Evolutionary conservation across 2,888 invertebrate genomes (phyloP).

Genomic region (Mythimna lalbum): DNA sequence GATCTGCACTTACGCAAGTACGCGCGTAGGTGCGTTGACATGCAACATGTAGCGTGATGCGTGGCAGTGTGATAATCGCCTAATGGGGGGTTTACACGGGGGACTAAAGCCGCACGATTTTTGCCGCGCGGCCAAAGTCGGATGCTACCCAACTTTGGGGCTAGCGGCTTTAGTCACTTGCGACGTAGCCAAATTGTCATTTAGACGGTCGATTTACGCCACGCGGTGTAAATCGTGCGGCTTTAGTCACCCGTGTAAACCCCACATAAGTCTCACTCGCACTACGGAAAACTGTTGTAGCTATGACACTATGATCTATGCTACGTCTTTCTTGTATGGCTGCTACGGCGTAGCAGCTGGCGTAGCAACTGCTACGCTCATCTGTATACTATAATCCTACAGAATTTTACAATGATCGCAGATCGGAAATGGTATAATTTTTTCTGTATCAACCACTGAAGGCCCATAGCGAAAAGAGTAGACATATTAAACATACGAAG

Average conservation of each 20-base stretch:
- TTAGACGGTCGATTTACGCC: slow-evolving; percentile 61
- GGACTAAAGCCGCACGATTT: slow-evolving; percentile 70
- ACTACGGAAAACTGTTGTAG: too few species aligned
- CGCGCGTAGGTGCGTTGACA: too few species aligned
- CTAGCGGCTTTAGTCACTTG: slow-evolving; percentile 72
- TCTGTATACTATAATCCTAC: too few species aligned
- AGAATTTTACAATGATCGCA: too few species aligned
- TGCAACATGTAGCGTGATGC: too few species aligned
- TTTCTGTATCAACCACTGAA: too few species aligned
- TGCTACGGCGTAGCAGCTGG: not conserved
- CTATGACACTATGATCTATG: not conserved
- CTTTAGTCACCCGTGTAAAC: slow-evolving; percentile 72
- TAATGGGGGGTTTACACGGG: too few species aligned
- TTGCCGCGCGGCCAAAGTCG: slow-evolving; percentile 68
- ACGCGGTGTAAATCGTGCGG: slow-evolving; percentile 67
- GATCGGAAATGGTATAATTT: too few species aligned
- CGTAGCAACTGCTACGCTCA: not conserved
- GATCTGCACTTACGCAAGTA: too few species aligned
- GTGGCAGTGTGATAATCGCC: too few species aligned
- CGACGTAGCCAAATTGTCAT: slow-evolving; percentile 66
- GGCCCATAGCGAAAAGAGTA: too few species aligned
- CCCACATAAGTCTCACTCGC: slow-evolving; percentile 25
- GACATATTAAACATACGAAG: too few species aligned
- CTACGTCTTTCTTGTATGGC: not conserved
- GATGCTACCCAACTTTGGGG: slow-evolving; percentile 72